Conservation (phyloP, 2,797 vertebrate genomes). For the Gila robusta region DNA sequence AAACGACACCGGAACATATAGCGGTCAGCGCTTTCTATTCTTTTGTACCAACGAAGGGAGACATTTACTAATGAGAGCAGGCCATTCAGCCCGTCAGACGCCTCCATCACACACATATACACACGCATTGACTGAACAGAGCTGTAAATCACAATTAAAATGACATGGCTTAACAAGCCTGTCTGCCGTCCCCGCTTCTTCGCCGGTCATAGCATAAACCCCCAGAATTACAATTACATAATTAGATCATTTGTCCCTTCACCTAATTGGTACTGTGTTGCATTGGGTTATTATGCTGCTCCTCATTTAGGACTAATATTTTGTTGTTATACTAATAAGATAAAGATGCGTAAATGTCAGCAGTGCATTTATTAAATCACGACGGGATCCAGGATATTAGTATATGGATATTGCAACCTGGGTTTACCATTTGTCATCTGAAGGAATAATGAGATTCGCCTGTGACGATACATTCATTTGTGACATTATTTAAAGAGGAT, state of each 20-base stretch:
- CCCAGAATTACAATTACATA: slow-evolving; percentile 34
- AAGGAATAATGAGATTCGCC: slow-evolving; percentile 29
- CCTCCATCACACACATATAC: slow-evolving; percentile 39
- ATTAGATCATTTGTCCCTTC: slow-evolving; percentile 45
- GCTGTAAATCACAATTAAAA: slow-evolving; percentile 58
- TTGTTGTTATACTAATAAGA: slow-evolving; percentile 45
- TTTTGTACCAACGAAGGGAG: slow-evolving; percentile 36
- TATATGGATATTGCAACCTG: slow-evolving; percentile 1
- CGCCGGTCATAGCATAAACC: slow-evolving; percentile 10
- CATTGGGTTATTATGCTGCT: slow-evolving; percentile 2
- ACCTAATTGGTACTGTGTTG: slow-evolving; percentile 38
- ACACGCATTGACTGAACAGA: slow-evolving; percentile 11
- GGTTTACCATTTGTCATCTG: slow-evolving; percentile 7
- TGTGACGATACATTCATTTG: slow-evolving; percentile 10
- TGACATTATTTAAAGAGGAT: not conserved
- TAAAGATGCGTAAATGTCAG: slow-evolving; percentile 41
- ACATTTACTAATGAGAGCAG: slow-evolving; percentile 60
- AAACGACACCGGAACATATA: slow-evolving; percentile 12
- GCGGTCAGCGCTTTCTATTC: slow-evolving; percentile 3
- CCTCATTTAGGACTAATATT: slow-evolving; percentile 40
- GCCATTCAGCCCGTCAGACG: slow-evolving; percentile 43
- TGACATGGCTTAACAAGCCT: slow-evolving; percentile 52
- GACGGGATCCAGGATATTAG: slow-evolving; percentile 18
- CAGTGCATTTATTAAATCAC: slow-evolving; percentile 32
- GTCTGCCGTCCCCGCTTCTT: not conserved